Percentiles rank a stretch among this genome's conserved stretches.
Conservation (phyloP, 2,113 vertebrate genomes). For the Phalacrocorax carbo region DNA sequence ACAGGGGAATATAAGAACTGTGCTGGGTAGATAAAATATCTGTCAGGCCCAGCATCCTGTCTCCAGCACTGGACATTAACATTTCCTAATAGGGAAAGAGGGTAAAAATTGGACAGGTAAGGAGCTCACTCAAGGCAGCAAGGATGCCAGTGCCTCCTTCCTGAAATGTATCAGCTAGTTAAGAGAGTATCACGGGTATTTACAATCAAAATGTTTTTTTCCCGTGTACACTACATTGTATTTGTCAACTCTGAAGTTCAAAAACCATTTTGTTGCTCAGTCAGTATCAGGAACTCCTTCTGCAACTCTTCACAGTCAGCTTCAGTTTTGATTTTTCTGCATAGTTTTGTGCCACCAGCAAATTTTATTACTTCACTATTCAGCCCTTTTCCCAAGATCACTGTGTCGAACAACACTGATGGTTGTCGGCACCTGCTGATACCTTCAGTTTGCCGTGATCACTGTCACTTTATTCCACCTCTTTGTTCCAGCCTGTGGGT, state of each 20-base stretch:
- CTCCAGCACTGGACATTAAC: background rate
- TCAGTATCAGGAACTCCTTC: background rate
- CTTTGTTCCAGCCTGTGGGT: background rate
- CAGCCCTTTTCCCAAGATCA: background rate
- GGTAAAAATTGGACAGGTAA: background rate
- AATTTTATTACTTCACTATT: background rate
- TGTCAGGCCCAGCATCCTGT: background rate
- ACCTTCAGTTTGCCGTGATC: background rate
- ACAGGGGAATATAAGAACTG: background rate
- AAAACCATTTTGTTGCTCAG: background rate
- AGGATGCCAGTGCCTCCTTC: background rate
- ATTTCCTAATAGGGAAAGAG: background rate
- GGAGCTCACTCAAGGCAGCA: background rate
- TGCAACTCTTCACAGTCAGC: background rate
- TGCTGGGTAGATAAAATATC: background rate
- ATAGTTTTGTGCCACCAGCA: background rate
- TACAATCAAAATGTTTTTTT: background rate
- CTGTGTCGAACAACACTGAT: background rate
- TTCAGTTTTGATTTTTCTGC: background rate
- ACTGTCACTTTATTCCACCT: background rate
- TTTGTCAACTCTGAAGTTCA: background rate
- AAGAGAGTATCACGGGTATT: rapidly evolving
- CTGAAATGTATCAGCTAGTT: background rate
- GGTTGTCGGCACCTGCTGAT: background rate
- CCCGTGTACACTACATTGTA: background rate